A percentile compares a stretch with the other conserved stretches of the same genome.
Evolutionary conservation across 2,888 invertebrate genomes (phyloP).

Genomic region (Odontocerum albicorne): DNA sequence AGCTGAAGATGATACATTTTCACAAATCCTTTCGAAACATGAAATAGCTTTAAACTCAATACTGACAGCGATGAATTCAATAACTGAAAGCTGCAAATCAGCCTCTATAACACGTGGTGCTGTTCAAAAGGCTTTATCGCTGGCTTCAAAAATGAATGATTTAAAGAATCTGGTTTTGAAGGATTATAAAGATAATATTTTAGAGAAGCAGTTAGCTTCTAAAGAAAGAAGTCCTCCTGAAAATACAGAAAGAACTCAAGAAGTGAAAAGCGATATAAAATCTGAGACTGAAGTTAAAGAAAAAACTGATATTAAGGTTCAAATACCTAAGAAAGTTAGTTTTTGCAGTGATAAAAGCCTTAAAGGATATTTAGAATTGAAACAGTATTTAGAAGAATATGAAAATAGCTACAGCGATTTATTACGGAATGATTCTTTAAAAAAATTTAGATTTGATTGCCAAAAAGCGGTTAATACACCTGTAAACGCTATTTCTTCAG

Average conservation of each 20-base stretch:
- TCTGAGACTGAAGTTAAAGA: no score
- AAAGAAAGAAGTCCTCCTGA: slow-evolving; percentile 41
- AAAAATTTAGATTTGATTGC: slow-evolving; percentile 80
- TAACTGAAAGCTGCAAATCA: slow-evolving; percentile 52
- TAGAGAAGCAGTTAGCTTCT: slow-evolving; percentile 39
- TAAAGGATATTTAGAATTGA: slow-evolving; percentile 59
- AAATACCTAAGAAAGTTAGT: slow-evolving; percentile 30
- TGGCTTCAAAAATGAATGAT: slow-evolving; percentile 51
- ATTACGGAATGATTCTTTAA: slow-evolving; percentile 60
- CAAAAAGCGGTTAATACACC: slow-evolving; percentile 87
- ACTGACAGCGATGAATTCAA: slow-evolving; percentile 48
- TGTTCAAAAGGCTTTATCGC: slow-evolving; percentile 57
- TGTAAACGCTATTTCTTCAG: slow-evolving; percentile 82
- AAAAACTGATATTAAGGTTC: no score
- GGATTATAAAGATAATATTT: slow-evolving; percentile 43
- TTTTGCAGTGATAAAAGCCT: slow-evolving; percentile 47
- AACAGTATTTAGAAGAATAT: slow-evolving; percentile 60
- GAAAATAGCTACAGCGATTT: slow-evolving; percentile 62
- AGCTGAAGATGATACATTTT: slow-evolving; percentile 48
- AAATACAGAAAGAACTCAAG: neutral
- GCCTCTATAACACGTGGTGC: slow-evolving; percentile 54
- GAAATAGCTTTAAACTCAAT: slow-evolving; percentile 48
- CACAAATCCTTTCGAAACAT: slow-evolving; percentile 51
- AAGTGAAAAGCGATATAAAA: neutral
- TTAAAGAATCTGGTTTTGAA: slow-evolving; percentile 49